Percentiles rank a stretch among this genome's conserved stretches.
phyloP scores from a whole-genome alignment of 2,113 vertebrate genomes.

The Sinocyclocheilus rhinocerous region DNA sequence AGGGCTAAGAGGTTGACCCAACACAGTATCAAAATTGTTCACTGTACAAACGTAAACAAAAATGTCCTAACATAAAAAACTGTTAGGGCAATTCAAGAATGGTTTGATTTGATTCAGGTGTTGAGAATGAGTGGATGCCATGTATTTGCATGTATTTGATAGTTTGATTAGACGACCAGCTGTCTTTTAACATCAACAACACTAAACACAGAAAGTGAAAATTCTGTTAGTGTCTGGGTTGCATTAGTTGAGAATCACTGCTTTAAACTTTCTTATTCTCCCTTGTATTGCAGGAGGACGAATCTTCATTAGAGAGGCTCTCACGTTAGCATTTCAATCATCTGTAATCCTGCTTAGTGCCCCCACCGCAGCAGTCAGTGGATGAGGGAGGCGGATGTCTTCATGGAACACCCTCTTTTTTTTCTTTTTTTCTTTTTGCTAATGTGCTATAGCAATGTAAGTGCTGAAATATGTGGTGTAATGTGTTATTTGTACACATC shows the following conservation, averaged over 20 bases:
- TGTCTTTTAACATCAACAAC: neutral
- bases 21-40: neutral
- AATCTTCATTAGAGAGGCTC: slow-evolving; percentile 69
- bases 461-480: neutral
- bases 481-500: slow-evolving; percentile 2
- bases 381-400: neutral
- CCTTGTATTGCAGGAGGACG: slow-evolving; percentile 59
- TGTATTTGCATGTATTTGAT: neutral
- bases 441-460: neutral
- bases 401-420: neutral
- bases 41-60: neutral
- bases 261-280: slow-evolving; percentile 41
- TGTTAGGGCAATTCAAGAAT: too few species aligned
- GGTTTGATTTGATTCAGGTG: too few species aligned
- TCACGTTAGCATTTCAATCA: slow-evolving; percentile 72
- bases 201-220: neutral
- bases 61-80: neutral
- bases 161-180: neutral
- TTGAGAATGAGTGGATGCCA: neutral
- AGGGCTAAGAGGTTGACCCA: neutral
- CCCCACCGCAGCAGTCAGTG: slow-evolving; percentile 66
- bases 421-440: neutral
- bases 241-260: neutral
- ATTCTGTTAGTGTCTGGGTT: neutral
- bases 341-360: slow-evolving; percentile 78